Evolutionary conservation across 2,888 invertebrate species (phyloP), one percentile per base, ranked within the genome.

Genomic region (Arrhopalites spinosus): DNA sequence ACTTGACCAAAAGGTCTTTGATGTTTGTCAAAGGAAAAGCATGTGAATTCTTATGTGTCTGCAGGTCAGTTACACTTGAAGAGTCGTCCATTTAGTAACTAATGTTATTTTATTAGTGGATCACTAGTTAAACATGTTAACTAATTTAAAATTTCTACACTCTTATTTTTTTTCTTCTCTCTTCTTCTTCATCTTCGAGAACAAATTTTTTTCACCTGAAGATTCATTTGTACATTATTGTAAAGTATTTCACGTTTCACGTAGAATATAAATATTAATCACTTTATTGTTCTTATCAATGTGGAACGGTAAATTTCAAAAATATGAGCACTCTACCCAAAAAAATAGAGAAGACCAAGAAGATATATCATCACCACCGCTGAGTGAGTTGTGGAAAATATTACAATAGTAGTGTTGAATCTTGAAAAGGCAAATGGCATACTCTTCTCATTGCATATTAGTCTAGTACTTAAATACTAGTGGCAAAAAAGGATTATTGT

Each of bases 31-130:
- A 8, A 5, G 25, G 11, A 59, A 59, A 23, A 59, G 11, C 17
- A 59, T 59, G 25, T 59, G n/a, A 59, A 7, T 29, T 29, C 11
- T 63, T n/a, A 7, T 66, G 43, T 66, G 11, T 59, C 25, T 23
- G 66, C 43, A 66, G 66, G 66, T 66, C 66, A 66, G 66, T 66
- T 66, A 66, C 43, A 43, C 66, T 66, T 20, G 29, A 53, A 53
- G 17, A 13, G 53, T 17, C 53, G 3, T 17, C 53, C 11, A 53
- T 53, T 53, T 53, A 45, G 45, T 11, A 45, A 45, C 7, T 50
- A 50, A n/a, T 11, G 20, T 8, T 15, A 17, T 50, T 15, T 50
- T 50, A 50, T 50, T n/a, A n/a, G 15, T 50, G 15, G 15, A 45
- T 50, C 15, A n/a, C 15, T 50, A 50, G 2, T 50, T 5, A 2